Percentiles rank a stretch among this genome's conserved stretches.
phyloP scores from a whole-genome alignment of 2,113 vertebrate species.

The Peucedramus taeniatus region DNA sequence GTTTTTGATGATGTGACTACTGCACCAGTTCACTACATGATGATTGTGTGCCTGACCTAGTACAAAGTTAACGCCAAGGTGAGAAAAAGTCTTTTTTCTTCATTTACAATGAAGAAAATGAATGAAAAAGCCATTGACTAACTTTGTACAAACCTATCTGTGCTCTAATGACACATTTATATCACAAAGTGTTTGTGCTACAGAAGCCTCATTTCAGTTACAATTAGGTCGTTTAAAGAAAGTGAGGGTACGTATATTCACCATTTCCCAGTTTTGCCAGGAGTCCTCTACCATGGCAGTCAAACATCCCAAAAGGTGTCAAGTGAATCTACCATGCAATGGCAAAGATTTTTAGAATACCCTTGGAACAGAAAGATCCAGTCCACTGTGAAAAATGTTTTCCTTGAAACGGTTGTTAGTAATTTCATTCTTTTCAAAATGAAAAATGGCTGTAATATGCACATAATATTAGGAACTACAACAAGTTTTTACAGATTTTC shows the following conservation, averaged over 20 bases:
- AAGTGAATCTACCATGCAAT: background rate
- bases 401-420: background rate
- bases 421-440: slow-evolving; percentile 35
- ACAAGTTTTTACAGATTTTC: background rate
- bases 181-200: background rate
- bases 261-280: background rate
- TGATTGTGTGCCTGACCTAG: background rate
- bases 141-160: background rate
- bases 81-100: background rate
- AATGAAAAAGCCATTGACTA: background rate
- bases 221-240: background rate
- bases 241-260: background rate
- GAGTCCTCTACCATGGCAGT: background rate
- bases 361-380: background rate
- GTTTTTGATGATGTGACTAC: background rate
- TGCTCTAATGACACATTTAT: background rate
- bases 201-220: background rate
- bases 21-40: background rate
- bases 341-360: background rate
- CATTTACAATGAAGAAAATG: background rate
- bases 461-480: background rate
- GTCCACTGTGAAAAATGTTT: background rate
- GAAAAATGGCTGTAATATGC: slow-evolving; percentile 36
- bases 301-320: background rate
- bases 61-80: background rate